Evolutionary conservation across 2,113 vertebrate genomes (phyloP).

Genomic region (Globicephala melas): DNA sequence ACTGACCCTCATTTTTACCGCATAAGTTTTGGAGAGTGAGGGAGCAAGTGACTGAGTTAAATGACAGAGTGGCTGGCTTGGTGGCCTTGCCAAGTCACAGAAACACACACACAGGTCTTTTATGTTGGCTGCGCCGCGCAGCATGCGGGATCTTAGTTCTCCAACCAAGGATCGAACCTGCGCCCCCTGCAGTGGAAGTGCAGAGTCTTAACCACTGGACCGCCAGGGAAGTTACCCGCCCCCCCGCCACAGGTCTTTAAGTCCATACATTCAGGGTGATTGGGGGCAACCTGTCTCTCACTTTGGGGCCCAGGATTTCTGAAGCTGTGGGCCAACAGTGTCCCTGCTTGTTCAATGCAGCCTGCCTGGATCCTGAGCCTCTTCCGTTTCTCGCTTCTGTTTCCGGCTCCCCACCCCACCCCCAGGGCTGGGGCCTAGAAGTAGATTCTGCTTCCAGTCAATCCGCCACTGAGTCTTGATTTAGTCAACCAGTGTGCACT

Average conservation of each 20-base stretch:
- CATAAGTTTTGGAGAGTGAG: not conserved
- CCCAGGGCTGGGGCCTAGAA: not conserved
- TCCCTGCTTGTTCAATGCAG: not conserved
- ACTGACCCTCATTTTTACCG: not conserved
- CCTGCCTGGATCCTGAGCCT: not conserved
- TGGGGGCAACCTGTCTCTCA: not conserved
- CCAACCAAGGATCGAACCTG: no score
- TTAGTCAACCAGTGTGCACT: not conserved
- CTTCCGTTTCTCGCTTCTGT: not conserved
- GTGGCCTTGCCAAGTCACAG: not conserved
- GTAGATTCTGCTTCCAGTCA: not conserved
- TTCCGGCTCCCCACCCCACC: not conserved
- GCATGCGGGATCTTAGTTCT: no score
- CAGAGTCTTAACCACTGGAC: no score
- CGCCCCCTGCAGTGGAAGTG: no score
- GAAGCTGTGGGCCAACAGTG: not conserved
- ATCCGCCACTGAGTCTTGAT: not conserved
- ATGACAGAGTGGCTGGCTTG: not conserved
- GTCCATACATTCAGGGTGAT: not conserved
- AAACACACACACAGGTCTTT: not conserved
- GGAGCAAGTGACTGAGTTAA: not conserved
- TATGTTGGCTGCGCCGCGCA: no score
- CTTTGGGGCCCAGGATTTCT: not conserved
- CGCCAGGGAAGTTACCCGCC: no score
- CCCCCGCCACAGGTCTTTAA: not conserved